Conservation (phyloP, 2,888 invertebrate genomes). For the Cinara cedri region DNA sequence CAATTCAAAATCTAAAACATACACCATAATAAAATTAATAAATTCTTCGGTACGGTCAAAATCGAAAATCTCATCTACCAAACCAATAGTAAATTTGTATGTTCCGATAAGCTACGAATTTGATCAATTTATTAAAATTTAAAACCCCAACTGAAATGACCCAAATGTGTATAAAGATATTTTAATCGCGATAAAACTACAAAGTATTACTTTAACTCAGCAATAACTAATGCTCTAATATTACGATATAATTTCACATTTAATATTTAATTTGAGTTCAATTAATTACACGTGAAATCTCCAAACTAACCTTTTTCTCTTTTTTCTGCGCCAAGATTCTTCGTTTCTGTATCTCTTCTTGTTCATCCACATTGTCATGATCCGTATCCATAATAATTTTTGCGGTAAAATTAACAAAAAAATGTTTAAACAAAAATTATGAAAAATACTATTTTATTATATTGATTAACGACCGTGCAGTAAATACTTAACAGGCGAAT, state of each 20-base stretch:
- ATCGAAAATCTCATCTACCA: too few relatives aligned
- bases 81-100: too few relatives aligned
- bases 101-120: too few relatives aligned
- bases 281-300: neutral
- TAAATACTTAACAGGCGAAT: neutral
- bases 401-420: neutral
- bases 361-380: neutral
- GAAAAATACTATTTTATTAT: neutral
- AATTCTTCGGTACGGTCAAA: too few relatives aligned
- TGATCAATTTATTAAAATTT: neutral
- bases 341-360: conserved; percentile 14
- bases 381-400: neutral
- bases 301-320: conserved; percentile 34
- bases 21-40: too few relatives aligned
- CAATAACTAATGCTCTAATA: too few relatives aligned
- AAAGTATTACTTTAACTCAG: too few relatives aligned
- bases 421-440: neutral
- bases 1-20: too few relatives aligned
- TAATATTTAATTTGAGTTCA: neutral
- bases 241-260: neutral
- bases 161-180: too few relatives aligned
- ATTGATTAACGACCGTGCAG: neutral
- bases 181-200: neutral
- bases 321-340: conserved; percentile 12
- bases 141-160: too few relatives aligned